These are phyloP conservation scores for Cantharis flavilabris DNA, from an alignment of 2,888 invertebrate genomes.

Conservation along the genomic window DNA sequence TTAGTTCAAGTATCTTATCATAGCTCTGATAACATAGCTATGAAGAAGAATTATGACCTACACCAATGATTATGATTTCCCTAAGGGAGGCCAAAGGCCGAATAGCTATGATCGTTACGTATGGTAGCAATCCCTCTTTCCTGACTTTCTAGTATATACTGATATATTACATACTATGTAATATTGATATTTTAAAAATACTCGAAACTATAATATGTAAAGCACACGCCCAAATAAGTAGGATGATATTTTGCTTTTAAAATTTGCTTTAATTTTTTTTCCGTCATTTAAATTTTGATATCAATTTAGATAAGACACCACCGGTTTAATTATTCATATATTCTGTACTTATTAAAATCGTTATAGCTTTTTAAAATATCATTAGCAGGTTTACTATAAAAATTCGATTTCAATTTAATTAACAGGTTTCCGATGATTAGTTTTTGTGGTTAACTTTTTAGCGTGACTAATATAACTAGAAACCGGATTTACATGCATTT, in stretches of 20 bases:
- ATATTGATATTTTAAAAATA: neutral
- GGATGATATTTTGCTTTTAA: neutral
- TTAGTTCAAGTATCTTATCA: no score
- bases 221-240: neutral
- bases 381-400: neutral
- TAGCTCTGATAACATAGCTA: no score
- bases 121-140: no score
- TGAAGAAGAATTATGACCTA: no score
- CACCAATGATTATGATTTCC: no score
- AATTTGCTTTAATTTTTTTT: neutral
- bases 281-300: neutral
- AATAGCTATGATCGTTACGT: no score
- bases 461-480: slow-evolving; percentile 2
- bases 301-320: neutral
- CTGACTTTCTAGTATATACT: no score
- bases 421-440: neutral
- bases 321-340: neutral
- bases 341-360: neutral
- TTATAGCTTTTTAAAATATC: neutral
- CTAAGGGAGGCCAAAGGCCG: no score
- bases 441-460: neutral
- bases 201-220: neutral
- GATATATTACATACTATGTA: no score
- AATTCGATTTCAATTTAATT: neutral
- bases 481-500: neutral